A percentile compares a stretch with the other conserved stretches of the same genome.
Evolutionary conservation across 92 coral and sea anemone genomes (phyloP).

Genomic region (Epizoanthus rinbou): DNA sequence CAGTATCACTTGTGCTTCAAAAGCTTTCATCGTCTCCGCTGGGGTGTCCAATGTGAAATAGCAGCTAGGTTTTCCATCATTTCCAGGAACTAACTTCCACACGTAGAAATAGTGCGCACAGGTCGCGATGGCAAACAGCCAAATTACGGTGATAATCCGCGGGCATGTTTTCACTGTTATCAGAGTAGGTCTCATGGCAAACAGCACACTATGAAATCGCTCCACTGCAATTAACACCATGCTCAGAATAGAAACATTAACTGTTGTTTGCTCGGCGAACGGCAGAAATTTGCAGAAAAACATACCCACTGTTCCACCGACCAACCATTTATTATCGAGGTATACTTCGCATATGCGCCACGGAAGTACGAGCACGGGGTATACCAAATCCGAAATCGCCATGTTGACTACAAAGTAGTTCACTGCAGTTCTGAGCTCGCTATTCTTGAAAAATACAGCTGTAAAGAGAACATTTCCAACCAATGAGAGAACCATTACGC

Average conservation of each 20-base stretch:
- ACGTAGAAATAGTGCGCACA: slow-evolving; percentile 24
- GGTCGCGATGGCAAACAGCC: slow-evolving; percentile 35
- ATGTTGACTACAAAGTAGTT: slow-evolving; percentile 40
- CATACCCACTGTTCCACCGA: slow-evolving; percentile 6
- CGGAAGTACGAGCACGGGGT: slow-evolving; percentile 30
- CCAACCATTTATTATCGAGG: slow-evolving; percentile 15
- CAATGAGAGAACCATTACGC: slow-evolving; percentile 7
- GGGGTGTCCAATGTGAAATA: slow-evolving; percentile 14
- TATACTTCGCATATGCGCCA: slow-evolving; percentile 33
- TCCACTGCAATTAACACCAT: slow-evolving; percentile 41
- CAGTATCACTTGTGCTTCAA: slow-evolving; percentile 13
- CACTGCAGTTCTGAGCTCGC: slow-evolving; percentile 40
- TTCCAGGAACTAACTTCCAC: slow-evolving; percentile 1
- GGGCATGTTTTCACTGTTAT: slow-evolving; percentile 20
- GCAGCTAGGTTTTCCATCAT: neutral
- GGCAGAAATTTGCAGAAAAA: slow-evolving; percentile 32
- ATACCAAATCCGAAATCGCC: slow-evolving; percentile 37
- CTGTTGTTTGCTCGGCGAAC: slow-evolving; percentile 29
- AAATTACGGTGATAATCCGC: slow-evolving; percentile 2
- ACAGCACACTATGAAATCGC: slow-evolving; percentile 29
- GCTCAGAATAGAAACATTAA: slow-evolving; percentile 34
- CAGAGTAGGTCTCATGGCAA: slow-evolving; percentile 29
- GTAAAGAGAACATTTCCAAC: slow-evolving; percentile 22
- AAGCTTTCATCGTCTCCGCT: slow-evolving; percentile 1
- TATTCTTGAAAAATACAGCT: slow-evolving; percentile 27